Evolutionary conservation across 2,113 vertebrate species (phyloP), one percentile per base, ranked within the genome.

Genomic region (Isichthys henryi): DNA sequence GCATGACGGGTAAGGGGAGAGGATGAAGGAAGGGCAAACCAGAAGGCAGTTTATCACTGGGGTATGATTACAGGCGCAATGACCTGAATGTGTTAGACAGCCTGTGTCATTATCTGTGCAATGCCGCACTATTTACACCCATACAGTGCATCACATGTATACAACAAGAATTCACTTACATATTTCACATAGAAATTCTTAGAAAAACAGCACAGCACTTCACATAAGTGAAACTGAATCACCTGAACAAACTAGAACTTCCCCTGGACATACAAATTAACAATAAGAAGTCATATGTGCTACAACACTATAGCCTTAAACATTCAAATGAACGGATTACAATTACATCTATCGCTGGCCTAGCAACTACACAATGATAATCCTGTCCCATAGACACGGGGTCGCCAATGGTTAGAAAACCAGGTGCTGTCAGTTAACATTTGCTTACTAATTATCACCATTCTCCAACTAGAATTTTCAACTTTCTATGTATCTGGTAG

Each of bases 11-110:
- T 58, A 85, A 85, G 35, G 43, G 21, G 88, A 52, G 52, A 89
- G 56, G 53, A 84, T 58, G 88, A 35, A 56, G 49, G 48, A 77
- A 31, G 74, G 74, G 49, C 49, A 89, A 50, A 80, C 77, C 27
- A 83, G 49, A 89, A 31, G 88, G 70, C 88, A 74, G 39, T 83
- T 89, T 43, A n/a, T 89, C 48, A 27, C 48, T 89, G 74, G 49
- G 31, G 21, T 56, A 27, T 31, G 66, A 27, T 89, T 83, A 53
- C 49, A 50, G n/a, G 48, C 48, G 45, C 27, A 85, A 48, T 50
- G 83, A 86, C 3, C 23, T 50, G n/a, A 86, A 86, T n/a, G 45
- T 27, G 21, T 6, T 46, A 48, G 11, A 39, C n/a, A 87, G n/a
- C 49, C 49, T 86, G 27, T 84, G 35, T 5, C 82, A n/a, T 48